Evolutionary conservation across 2,888 invertebrate genomes (phyloP), one percentile per base, ranked within the genome.

Genomic region (Timema podura): DNA sequence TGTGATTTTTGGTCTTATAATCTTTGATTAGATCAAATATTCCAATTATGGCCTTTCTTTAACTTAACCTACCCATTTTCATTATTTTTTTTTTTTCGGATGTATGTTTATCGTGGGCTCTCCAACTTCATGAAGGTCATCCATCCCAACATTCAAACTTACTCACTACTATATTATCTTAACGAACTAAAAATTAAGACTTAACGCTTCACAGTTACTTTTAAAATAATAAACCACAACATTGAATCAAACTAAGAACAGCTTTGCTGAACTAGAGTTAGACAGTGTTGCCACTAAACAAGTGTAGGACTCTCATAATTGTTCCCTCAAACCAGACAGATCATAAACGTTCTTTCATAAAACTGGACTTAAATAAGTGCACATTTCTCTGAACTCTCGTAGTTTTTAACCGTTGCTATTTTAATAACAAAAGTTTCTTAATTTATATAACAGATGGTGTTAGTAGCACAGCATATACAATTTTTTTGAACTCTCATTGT

Each of bases 321-420:
- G 10, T 8, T 5, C 15, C 57, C 57, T 13, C 8, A 16, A 57
- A 9, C 9, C 15, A 16, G 8, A 7, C n/a, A 8, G 16, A 16
- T 30, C 57, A 57, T 2, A 8, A 11, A 6, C 15, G 7, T 57
- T 9, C 9, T n/a, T 30, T 30, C n/a, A 15, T 16, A n/a, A 15
- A 30, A 57, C 5, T 0, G 13, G 2, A n/a, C n/a, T 57, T 57
- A 9, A 16, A 57, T 7, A 57, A n/a, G 2, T 5, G 7, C n/a
- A 15, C 15, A n/a, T 57, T 7, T 57, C 57, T 57, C n/a, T 16
- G 57, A 16, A 57, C 13, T 7, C n/a, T 61, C 61, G 10, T 61
- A 59, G 47, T 65, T 65, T 64, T 69, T 68, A 65, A 61, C 73
- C 68, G 67, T 54, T 61, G 67, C 67, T 77, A 67, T 59, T 45